Base-by-base conservation (phyloP, 2,797 vertebrate species). In the Paedocypris micromegethes region DNA sequence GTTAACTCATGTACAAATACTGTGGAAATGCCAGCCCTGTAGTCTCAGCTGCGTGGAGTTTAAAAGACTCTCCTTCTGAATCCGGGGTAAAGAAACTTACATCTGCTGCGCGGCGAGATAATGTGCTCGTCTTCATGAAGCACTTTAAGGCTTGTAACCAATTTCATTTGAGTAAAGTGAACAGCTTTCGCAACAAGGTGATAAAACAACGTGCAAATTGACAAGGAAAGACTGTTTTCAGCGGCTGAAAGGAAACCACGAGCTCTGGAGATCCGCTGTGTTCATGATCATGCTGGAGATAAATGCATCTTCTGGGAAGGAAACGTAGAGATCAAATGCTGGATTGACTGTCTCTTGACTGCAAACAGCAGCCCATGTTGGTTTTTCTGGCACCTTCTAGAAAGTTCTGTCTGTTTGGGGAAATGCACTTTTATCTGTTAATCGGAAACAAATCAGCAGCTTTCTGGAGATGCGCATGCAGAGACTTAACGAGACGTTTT, bases 1-100 rank as follows among this genome's bases (percentile, higher is more conserved):
- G 58, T 72, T 68, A 80, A 79, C 63, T 59, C 66, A 58, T 63
- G 64, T 73, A 66, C 70, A 60, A 74, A 72, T 56, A 60, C 59
- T 59, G 49, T 64, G 76, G 72, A 67, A 73, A 66, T 66, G 53
- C 50, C 51, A 53, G 68, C 4, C 9, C 9, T 73, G 72, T 72
- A 5, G 73, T 68, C 6, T 37, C 59, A 67, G 70, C 76, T 75
- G 56, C 44, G 7, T 23, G 47, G 8, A 23, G 3, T 69, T 60
- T 54, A 53, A 60, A 68, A 62, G 58, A 49, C 38, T 6, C 55
- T 61, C 2, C 0, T n/a, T 68, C 5, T 60, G 50, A 53, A 68
- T 60, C 42, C 43, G 9, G 7, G 2, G 2, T 38, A 23, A 6
- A 23, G 0, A 37, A 57, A 54, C 53, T 6, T 48, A 41, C n/a